Conservation (phyloP, 2,113 vertebrate species). For the Guaruba guarouba region DNA sequence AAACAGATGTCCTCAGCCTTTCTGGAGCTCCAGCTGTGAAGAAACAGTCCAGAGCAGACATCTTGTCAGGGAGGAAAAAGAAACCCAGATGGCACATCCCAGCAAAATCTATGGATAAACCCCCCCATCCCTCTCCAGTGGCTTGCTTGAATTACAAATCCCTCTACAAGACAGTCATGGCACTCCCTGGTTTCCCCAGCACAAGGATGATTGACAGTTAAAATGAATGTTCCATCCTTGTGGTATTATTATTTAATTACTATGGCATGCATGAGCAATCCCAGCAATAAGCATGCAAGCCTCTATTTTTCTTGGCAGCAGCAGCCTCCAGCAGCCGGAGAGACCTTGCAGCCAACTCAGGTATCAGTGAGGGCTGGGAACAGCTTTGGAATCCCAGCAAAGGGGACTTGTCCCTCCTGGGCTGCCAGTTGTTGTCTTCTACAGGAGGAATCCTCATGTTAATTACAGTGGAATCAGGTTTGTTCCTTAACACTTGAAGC, state of each 20-base stretch:
- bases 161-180: neutral
- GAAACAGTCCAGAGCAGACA: neutral
- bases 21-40: neutral
- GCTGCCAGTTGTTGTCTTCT: neutral
- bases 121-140: neutral
- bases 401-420: neutral
- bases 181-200: neutral
- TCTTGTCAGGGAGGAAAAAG: neutral
- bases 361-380: neutral
- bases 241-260: conserved; percentile 70
- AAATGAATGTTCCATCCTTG: conserved; percentile 48
- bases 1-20: neutral
- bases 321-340: neutral
- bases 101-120: neutral
- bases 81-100: neutral
- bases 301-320: conserved; percentile 66
- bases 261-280: conserved; percentile 66
- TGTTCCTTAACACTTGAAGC: neutral
- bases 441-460: neutral
- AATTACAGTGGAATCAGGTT: neutral
- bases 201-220: conserved; percentile 43
- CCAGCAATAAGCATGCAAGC: conserved; percentile 23
- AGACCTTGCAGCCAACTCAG: conserved; percentile 43
- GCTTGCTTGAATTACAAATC: conserved; percentile 10
- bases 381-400: neutral